Conservation (phyloP, 1,140 invertebrate species). For the Popillia japonica region DNA sequence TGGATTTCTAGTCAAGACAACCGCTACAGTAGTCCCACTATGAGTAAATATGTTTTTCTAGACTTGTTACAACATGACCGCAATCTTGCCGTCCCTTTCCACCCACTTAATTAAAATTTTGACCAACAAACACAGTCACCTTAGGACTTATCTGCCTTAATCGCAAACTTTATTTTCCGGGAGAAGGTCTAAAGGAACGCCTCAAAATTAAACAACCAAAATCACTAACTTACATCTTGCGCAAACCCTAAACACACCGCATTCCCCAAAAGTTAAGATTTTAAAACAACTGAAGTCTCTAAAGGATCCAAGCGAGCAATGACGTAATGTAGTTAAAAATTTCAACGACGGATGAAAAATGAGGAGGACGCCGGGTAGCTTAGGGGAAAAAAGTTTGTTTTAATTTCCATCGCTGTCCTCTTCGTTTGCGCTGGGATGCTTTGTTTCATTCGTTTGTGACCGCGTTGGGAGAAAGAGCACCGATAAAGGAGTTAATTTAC, state of each 20-base stretch:
- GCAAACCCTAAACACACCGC: background rate
- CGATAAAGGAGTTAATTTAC: background rate
- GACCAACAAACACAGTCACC: too few relatives aligned
- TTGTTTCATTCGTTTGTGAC: background rate
- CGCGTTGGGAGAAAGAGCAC: background rate
- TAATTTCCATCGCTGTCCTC: background rate
- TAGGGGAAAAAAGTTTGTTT: background rate
- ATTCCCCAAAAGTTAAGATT: constrained; percentile 1
- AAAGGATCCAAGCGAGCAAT: background rate
- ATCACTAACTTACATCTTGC: background rate
- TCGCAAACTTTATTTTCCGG: too few relatives aligned
- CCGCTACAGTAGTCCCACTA: too few relatives aligned
- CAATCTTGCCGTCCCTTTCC: too few relatives aligned
- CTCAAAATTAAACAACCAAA: background rate
- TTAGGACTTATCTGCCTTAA: too few relatives aligned
- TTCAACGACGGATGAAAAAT: background rate
- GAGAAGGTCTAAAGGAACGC: background rate
- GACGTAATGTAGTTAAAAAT: background rate
- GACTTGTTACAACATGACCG: too few relatives aligned
- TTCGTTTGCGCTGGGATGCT: background rate
- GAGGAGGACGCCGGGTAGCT: background rate
- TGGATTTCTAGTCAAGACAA: too few relatives aligned
- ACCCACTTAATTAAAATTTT: too few relatives aligned
- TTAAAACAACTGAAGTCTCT: background rate
- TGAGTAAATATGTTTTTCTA: too few relatives aligned